Evolutionary conservation across 1,140 invertebrate species (phyloP).

Genomic region (Papilio helenus): DNA sequence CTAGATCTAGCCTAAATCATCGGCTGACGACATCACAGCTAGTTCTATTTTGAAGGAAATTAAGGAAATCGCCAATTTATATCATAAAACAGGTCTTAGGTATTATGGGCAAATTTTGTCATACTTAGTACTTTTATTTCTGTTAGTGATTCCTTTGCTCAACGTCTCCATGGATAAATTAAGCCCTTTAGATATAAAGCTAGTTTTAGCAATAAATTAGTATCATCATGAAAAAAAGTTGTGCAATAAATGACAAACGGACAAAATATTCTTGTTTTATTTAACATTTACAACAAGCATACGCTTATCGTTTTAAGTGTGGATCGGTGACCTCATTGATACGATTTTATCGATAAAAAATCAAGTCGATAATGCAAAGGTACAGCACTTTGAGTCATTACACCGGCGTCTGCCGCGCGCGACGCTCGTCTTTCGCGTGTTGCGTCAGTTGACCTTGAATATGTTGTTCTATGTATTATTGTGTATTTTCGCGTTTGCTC

Average conservation of each 20-base stretch:
- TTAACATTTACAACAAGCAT: background rate
- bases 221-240: background rate
- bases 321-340: conserved; percentile 10
- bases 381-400: conserved; percentile 21
- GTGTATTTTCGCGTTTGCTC: conserved; percentile 42
- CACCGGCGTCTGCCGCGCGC: conserved; percentile 19
- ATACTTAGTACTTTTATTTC: no score
- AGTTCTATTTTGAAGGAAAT: no score
- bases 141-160: no score
- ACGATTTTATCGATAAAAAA: conserved; percentile 36
- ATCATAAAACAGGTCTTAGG: no score
- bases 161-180: no score
- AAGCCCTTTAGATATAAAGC: no score
- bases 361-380: conserved; percentile 7
- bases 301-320: background rate
- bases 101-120: no score
- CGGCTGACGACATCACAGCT: no score
- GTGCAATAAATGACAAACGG: background rate
- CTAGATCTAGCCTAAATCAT: no score
- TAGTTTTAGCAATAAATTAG: background rate
- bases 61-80: no score
- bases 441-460: background rate
- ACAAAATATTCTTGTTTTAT: conserved; percentile 5
- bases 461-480: conserved; percentile 53
- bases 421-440: conserved; percentile 19